These are phyloP conservation scores for Oligia fasciuncula DNA, from an alignment of 2,888 invertebrate species.

Conservation along the genomic window DNA sequence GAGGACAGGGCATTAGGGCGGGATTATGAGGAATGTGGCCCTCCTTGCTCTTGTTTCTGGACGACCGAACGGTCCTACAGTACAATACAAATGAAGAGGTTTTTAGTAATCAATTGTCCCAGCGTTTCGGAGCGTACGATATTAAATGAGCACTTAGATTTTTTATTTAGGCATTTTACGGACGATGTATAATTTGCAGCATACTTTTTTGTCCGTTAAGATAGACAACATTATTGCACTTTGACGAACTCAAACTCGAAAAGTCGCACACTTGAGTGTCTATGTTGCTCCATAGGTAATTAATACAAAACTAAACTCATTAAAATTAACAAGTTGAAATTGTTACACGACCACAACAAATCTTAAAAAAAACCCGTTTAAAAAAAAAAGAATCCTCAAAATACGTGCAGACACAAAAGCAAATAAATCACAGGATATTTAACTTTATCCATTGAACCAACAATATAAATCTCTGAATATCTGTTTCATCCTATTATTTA, in stretches of 20 bases:
- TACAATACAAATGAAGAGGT: constrained; percentile 64
- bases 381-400: constrained; percentile 27
- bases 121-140: constrained; percentile 17
- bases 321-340: not conserved
- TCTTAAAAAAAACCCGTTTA: constrained; percentile 10
- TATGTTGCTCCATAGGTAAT: not conserved
- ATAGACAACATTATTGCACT: not conserved
- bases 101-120: constrained; percentile 65
- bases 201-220: not conserved
- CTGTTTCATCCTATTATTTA: constrained; percentile 76
- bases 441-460: constrained; percentile 67
- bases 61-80: constrained; percentile 63
- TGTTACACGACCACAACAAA: not conserved
- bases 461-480: constrained; percentile 74
- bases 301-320: not conserved
- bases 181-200: not conserved
- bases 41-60: constrained; percentile 77
- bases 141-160: constrained; percentile 2
- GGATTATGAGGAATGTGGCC: constrained; percentile 88
- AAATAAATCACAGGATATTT: constrained; percentile 67
- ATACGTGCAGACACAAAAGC: constrained; percentile 52
- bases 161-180: not conserved
- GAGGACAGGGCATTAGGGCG: constrained; percentile 90
- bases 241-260: not conserved
- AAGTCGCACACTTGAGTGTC: not conserved